These are phyloP conservation scores for Holothuria scabra DNA, from an alignment of 53 echinoderm and acorn worm species.

Conservation along the genomic window DNA sequence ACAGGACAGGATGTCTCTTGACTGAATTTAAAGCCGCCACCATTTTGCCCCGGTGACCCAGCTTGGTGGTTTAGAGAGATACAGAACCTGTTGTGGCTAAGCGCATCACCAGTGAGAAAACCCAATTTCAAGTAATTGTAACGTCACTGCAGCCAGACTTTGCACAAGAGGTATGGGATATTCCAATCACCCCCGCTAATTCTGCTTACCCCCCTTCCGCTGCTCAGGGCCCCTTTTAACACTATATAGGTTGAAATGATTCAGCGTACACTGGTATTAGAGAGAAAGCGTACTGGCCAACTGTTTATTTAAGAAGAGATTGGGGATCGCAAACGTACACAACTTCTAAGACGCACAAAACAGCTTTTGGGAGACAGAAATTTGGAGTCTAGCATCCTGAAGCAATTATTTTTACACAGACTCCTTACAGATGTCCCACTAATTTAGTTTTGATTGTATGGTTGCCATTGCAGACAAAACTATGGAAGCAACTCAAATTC, in stretches of 20 bases:
- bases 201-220: no score
- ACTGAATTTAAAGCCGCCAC: not conserved
- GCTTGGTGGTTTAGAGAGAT: slow-evolving; percentile 34
- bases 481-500: not conserved
- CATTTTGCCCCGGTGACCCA: slow-evolving; percentile 18
- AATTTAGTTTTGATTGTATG: not conserved
- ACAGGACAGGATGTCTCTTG: not conserved
- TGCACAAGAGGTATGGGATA: not conserved
- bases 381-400: slow-evolving; percentile 19
- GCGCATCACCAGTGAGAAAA: slow-evolving; percentile 9
- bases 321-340: slow-evolving; percentile 6
- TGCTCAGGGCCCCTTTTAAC: not conserved
- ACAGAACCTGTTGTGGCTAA: not conserved
- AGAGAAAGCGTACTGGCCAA: not conserved
- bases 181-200: slow-evolving; percentile 10
- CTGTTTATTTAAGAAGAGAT: slow-evolving; percentile 23
- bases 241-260: slow-evolving; percentile 3
- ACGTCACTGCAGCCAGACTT: slow-evolving; percentile 35
- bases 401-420: slow-evolving; percentile 37
- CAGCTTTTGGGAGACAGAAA: slow-evolving; percentile 8
- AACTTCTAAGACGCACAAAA: slow-evolving; percentile 11
- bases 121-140: slow-evolving; percentile 2
- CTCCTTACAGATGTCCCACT: slow-evolving; percentile 17
- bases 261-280: not conserved
- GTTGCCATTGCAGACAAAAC: slow-evolving; percentile 31